phyloP scores from a whole-genome alignment of 2,888 invertebrate genomes.

The Lasioglossum pauxillum region DNA sequence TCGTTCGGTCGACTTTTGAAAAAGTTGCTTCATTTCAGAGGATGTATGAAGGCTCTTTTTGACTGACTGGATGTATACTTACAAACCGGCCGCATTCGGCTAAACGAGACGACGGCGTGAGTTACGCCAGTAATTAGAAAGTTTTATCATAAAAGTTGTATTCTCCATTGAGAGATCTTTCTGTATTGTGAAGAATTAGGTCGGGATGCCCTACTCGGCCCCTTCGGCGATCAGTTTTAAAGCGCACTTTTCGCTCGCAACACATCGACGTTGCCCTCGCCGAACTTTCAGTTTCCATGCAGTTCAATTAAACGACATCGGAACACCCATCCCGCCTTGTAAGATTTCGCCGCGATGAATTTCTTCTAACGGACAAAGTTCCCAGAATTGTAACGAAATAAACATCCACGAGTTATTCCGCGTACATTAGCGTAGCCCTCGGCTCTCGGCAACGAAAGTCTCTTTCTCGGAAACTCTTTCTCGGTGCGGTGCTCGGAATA shows the following conservation, averaged over 20 bases:
- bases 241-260: conserved; percentile 19
- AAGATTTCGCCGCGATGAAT: background rate
- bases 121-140: conserved; percentile 51
- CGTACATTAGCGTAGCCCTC: background rate
- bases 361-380: conserved; percentile 17
- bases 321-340: background rate
- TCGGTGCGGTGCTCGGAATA: background rate
- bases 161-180: conserved; percentile 44
- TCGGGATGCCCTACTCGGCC: conserved; percentile 26
- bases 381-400: background rate
- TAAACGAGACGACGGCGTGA: conserved; percentile 21
- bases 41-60: background rate
- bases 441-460: background rate
- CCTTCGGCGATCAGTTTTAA: conserved; percentile 31
- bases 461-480: background rate
- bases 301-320: conserved; percentile 29
- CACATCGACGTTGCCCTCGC: conserved; percentile 5
- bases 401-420: background rate
- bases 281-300: conserved; percentile 27
- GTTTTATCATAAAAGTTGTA: conserved; percentile 72
- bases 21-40: background rate
- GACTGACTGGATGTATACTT: background rate
- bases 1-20: background rate
- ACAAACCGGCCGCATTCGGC: conserved; percentile 4
- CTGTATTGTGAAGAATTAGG: conserved; percentile 54